phyloP scores from a whole-genome alignment of 2,797 vertebrate genomes.

The Phataginus tetradactyla region DNA sequence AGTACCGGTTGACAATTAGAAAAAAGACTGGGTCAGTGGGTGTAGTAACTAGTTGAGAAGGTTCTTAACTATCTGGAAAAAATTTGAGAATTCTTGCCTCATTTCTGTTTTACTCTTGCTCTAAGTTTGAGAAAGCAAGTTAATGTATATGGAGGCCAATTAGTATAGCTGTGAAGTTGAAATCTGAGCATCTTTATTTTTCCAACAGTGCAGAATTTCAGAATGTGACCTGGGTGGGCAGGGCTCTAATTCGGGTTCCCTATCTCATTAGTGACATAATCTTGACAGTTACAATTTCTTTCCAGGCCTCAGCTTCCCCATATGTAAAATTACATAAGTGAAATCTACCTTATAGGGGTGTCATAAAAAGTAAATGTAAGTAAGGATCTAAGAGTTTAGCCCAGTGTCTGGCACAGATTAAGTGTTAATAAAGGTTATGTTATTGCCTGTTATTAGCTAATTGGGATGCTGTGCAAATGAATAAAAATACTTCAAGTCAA shows the following conservation, averaged over 20 bases:
- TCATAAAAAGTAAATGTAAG: not conserved
- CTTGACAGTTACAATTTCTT: not conserved
- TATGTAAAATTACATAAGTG: not conserved
- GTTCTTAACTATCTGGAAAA: not conserved
- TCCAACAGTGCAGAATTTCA: not conserved
- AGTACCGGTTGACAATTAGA: not conserved
- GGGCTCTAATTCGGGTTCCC: not conserved
- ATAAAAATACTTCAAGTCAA: not conserved
- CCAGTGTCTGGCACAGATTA: not conserved
- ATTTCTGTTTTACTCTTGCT: not conserved
- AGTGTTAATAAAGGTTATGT: not conserved
- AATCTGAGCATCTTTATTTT: not conserved
- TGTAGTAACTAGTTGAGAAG: not conserved
- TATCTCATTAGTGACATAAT: not conserved
- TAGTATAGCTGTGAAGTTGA: not conserved
- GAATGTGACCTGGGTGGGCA: not conserved
- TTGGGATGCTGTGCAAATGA: not conserved
- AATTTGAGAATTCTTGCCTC: not conserved
- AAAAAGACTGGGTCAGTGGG: not conserved
- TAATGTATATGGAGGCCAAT: not conserved
- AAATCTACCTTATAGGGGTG: not conserved
- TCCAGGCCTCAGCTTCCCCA: not conserved
- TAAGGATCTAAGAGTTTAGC: not conserved
- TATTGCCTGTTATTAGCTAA: not conserved
- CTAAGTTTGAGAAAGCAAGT: conserved; percentile 32